A percentile compares a stretch with the other conserved stretches of the same genome.
Evolutionary conservation across 2,888 invertebrate species (phyloP).

Genomic region (Syritta pipiens): DNA sequence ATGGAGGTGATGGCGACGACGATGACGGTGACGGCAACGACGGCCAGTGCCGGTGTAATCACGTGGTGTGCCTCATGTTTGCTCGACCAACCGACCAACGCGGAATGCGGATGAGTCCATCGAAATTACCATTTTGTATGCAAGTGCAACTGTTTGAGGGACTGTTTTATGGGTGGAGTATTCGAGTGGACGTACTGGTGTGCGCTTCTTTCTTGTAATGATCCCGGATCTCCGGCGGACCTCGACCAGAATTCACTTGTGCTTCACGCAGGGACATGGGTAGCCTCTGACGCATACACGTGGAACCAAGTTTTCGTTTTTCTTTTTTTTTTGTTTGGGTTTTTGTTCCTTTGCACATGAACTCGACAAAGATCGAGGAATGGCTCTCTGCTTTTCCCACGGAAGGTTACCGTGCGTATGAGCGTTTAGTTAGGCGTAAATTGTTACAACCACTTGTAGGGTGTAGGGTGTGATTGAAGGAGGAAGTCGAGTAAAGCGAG

Average conservation of each 20-base stretch:
- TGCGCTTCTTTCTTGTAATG: slow-evolving; percentile 55
- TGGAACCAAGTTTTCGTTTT: no score
- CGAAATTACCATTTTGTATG: slow-evolving; percentile 69
- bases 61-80: slow-evolving; percentile 65
- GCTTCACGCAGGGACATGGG: slow-evolving; percentile 33
- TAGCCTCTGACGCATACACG: slow-evolving; percentile 27
- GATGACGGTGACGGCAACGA: slow-evolving; percentile 4
- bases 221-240: slow-evolving; percentile 69
- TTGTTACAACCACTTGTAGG: slow-evolving; percentile 2
- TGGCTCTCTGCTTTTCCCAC: slow-evolving; percentile 43
- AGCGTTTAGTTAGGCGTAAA: slow-evolving; percentile 32
- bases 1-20: background rate
- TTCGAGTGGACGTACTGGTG: slow-evolving; percentile 30
- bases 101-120: slow-evolving; percentile 69
- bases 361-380: slow-evolving; percentile 24
- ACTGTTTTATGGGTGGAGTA: slow-evolving; percentile 69
- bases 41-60: slow-evolving; percentile 56
- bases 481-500: background rate
- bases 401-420: slow-evolving; percentile 16
- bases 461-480: background rate
- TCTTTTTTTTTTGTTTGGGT: background rate
- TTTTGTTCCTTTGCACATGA: slow-evolving; percentile 40
- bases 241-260: slow-evolving; percentile 55
- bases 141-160: slow-evolving; percentile 69
- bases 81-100: slow-evolving; percentile 60